phyloP scores from a whole-genome alignment of 2,888 invertebrate genomes.

The Drepana falcataria region DNA sequence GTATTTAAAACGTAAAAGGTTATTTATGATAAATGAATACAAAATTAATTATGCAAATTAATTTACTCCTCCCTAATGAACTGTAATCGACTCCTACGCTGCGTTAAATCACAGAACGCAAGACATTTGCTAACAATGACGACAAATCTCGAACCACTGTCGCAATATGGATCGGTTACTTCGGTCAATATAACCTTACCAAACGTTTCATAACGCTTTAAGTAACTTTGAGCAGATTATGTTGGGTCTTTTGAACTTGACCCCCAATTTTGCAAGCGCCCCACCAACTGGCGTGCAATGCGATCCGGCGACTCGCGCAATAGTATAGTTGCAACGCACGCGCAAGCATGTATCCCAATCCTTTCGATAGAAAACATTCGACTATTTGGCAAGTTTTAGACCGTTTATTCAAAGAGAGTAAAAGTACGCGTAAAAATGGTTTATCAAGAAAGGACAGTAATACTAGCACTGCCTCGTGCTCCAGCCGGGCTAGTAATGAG shows the following conservation, averaged over 20 bases:
- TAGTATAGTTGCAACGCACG: conserved; percentile 32
- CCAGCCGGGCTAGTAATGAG: conserved; percentile 24
- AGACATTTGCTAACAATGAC: background rate
- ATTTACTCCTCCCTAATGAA: background rate
- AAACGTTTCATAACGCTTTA: conserved; percentile 29
- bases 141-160: background rate
- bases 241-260: conserved; percentile 40
- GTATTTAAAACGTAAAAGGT: too few relatives aligned
- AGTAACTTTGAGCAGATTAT: conserved; percentile 19
- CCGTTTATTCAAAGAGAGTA: conserved; percentile 70
- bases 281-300: conserved; percentile 14
- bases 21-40: too few relatives aligned
- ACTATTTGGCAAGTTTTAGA: conserved; percentile 83
- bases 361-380: conserved; percentile 84
- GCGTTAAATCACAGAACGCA: background rate
- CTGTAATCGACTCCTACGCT: background rate
- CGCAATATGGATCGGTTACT: background rate
- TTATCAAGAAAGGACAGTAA: conserved; percentile 45
- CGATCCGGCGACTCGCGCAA: conserved; percentile 23
- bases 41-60: too few relatives aligned
- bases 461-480: conserved; percentile 29
- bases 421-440: conserved; percentile 37
- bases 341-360: conserved; percentile 81
- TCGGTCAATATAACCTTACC: conserved; percentile 20
- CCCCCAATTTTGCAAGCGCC: conserved; percentile 34